These are phyloP conservation scores for Urocynchramus pylzowi DNA, from an alignment of 2,113 vertebrate genomes.

Conservation along the genomic window DNA sequence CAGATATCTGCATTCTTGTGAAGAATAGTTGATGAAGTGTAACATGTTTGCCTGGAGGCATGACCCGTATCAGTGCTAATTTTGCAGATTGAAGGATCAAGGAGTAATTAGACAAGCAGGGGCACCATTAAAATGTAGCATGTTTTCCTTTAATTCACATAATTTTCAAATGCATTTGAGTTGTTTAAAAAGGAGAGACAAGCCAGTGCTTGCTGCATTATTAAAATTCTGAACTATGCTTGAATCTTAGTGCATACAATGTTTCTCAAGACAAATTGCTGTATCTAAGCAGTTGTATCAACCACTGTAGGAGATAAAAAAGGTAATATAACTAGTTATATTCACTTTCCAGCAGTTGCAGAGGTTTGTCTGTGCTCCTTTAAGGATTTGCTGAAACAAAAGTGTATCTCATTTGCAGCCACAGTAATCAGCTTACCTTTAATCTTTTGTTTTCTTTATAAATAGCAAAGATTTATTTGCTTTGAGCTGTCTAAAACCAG, in stretches of 20 bases:
- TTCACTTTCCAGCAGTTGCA: not conserved
- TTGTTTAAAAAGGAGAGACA: slow-evolving; percentile 13
- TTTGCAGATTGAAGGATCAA: slow-evolving; percentile 15
- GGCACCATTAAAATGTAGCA: not conserved
- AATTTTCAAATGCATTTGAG: not conserved
- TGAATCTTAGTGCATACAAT: not conserved
- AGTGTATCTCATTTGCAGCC: slow-evolving; percentile 23
- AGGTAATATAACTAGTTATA: not conserved
- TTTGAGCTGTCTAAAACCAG: slow-evolving; percentile 12
- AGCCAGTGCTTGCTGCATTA: slow-evolving; percentile 9
- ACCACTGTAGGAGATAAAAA: not conserved
- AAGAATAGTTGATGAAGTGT: not conserved
- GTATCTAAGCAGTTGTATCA: not conserved
- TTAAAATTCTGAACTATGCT: slow-evolving; percentile 16
- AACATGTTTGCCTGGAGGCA: slow-evolving; percentile 13
- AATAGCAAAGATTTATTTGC: slow-evolving; percentile 34
- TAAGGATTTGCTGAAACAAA: not conserved
- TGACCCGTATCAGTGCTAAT: slow-evolving; percentile 2
- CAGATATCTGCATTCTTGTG: not conserved
- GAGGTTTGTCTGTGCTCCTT: slow-evolving; percentile 2
- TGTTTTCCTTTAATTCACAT: slow-evolving; percentile 38
- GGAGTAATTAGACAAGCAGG: slow-evolving; percentile 25
- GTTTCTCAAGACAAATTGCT: slow-evolving; percentile 22
- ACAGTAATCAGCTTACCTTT: slow-evolving; percentile 53
- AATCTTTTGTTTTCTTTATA: slow-evolving; percentile 40